A percentile compares a stretch with the other conserved stretches of the same genome.
These are phyloP conservation scores for Thymelicus acteon DNA, from an alignment of 2,888 invertebrate genomes.

Conservation along the genomic window DNA sequence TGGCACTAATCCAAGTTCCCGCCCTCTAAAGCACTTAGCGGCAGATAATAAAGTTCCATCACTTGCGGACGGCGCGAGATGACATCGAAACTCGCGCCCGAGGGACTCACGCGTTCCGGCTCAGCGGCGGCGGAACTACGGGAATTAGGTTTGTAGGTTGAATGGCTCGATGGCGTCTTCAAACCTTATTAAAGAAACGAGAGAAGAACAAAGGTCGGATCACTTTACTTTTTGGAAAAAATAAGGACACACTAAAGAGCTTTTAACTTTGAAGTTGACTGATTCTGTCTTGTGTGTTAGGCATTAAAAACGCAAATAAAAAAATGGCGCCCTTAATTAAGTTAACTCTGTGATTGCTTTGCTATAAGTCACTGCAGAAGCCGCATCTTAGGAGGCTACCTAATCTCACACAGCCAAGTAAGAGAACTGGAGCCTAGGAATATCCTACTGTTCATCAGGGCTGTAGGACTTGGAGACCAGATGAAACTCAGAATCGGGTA, in stretches of 20 bases:
- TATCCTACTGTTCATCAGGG: too few species aligned
- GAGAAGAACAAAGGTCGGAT: not conserved
- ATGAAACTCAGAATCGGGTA: too few species aligned
- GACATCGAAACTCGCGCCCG: not conserved
- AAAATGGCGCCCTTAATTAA: too few species aligned
- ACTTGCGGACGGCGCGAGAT: not conserved
- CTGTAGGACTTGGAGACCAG: too few species aligned
- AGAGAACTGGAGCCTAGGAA: too few species aligned
- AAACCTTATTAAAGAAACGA: slow-evolving; percentile 10
- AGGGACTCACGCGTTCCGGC: slow-evolving; percentile 2
- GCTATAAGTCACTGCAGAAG: too few species aligned
- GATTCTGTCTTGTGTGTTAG: too few species aligned
- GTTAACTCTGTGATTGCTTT: too few species aligned
- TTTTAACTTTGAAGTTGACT: too few species aligned
- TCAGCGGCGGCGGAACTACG: not conserved
- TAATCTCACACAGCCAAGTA: too few species aligned
- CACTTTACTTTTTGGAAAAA: not conserved
- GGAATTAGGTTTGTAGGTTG: slow-evolving; percentile 8
- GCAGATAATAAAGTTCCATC: slow-evolving; percentile 3
- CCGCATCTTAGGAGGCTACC: too few species aligned
- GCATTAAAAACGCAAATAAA: too few species aligned
- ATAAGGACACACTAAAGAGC: not conserved
- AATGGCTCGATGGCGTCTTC: not conserved
- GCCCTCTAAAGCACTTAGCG: not conserved
- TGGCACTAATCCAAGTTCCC: slow-evolving; percentile 1